These are phyloP conservation scores for Yponomeuta evonymella DNA, from an alignment of 2,888 invertebrate genomes.

Conservation along the genomic window DNA sequence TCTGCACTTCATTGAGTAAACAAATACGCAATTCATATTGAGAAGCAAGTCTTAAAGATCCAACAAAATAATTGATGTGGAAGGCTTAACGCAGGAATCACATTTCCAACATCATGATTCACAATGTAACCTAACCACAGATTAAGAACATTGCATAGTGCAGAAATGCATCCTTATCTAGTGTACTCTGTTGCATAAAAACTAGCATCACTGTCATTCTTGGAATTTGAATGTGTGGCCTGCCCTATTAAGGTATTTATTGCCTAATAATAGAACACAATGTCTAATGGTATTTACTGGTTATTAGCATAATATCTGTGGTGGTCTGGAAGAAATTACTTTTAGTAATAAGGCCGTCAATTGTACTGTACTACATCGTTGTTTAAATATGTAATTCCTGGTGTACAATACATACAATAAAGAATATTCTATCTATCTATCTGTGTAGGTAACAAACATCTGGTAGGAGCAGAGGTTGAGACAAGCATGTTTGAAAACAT, in stretches of 20 bases:
- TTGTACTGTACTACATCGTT: no score
- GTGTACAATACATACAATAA: no score
- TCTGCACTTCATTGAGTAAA: no score
- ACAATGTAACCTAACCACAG: neutral
- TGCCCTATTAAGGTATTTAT: neutral
- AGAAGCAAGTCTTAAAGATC: no score
- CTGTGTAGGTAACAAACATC: neutral
- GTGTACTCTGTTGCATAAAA: neutral
- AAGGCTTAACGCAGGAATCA: neutral
- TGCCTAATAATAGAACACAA: neutral
- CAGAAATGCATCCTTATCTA: neutral
- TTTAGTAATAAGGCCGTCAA: no score
- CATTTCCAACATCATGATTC: neutral
- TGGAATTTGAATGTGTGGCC: neutral
- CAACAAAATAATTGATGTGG: no score
- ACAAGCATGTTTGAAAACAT: neutral
- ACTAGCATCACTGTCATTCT: neutral
- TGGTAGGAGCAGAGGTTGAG: neutral
- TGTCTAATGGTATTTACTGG: neutral
- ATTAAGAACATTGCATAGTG: neutral
- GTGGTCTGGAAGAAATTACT: no score
- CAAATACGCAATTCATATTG: no score
- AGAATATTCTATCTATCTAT: neutral
- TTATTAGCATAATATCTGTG: neutral
- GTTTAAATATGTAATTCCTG: no score